A percentile compares a stretch with the other conserved stretches of the same genome.
Conservation (phyloP, 2,113 vertebrate species). For the Trematocara unimaculatum region DNA sequence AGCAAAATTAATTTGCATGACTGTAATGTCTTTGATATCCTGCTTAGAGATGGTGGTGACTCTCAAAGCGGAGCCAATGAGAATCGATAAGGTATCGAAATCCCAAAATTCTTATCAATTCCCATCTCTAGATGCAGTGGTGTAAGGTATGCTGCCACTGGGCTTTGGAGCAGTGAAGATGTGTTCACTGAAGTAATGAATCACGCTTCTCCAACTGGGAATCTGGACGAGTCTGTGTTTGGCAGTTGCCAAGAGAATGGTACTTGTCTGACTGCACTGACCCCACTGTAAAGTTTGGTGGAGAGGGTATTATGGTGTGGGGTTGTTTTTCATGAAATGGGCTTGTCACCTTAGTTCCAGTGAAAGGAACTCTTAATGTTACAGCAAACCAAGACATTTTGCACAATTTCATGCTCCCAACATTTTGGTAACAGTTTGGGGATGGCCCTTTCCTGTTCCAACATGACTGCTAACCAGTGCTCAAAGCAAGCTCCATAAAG, state of each 20-base stretch:
- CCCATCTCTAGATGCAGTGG: neutral
- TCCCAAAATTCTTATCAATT: neutral
- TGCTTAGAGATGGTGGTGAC: neutral
- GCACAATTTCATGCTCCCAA: neutral
- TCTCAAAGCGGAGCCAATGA: neutral
- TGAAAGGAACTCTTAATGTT: neutral
- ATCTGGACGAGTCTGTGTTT: neutral
- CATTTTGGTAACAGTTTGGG: neutral
- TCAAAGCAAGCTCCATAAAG: neutral
- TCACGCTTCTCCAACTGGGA: neutral
- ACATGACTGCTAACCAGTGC: neutral
- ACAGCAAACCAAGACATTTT: neutral
- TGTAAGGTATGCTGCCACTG: neutral
- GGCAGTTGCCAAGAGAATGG: neutral
- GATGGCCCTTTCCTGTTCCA: neutral
- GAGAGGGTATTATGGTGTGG: neutral
- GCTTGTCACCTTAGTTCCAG: neutral
- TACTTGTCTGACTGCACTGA: neutral
- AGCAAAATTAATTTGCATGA: neutral
- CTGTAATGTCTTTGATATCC: neutral
- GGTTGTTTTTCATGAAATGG: neutral
- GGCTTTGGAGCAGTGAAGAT: neutral
- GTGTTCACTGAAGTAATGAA: neutral
- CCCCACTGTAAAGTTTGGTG: neutral
- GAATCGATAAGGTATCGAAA: neutral